A percentile compares a stretch with the other conserved stretches of the same genome.
Conservation (phyloP, 2,113 vertebrate species). For the Clarias batrachus region DNA sequence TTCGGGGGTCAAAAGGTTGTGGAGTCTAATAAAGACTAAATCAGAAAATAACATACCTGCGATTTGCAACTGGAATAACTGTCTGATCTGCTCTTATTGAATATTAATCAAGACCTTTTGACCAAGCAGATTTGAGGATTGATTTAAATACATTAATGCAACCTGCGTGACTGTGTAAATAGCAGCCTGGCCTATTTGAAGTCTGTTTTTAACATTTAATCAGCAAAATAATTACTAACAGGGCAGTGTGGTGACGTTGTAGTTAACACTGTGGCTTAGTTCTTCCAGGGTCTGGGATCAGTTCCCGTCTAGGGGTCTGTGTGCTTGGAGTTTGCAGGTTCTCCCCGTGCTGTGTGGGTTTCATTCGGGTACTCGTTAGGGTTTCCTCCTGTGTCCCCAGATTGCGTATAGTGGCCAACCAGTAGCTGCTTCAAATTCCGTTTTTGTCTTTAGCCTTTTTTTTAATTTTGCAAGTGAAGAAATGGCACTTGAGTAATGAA, state of each 20-base stretch:
- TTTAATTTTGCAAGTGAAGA: slow-evolving; percentile 16
- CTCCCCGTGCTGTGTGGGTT: no score
- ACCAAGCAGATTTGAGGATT: not conserved
- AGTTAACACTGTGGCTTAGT: no score
- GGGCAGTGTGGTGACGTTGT: no score
- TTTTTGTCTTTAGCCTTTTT: not conserved
- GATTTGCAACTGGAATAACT: not conserved
- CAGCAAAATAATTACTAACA: not conserved
- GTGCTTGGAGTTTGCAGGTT: no score
- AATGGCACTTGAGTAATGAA: slow-evolving; percentile 30
- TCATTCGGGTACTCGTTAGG: no score
- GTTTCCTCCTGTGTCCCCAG: no score
- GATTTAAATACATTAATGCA: not conserved
- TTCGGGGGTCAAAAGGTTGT: not conserved
- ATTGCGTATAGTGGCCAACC: not conserved
- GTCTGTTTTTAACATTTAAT: not conserved
- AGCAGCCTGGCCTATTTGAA: not conserved
- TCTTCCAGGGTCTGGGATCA: no score
- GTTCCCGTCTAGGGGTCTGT: no score
- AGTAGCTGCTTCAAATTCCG: slow-evolving; percentile 32
- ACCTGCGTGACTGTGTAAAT: not conserved
- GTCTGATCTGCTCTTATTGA: not conserved
- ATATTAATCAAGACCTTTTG: not conserved
- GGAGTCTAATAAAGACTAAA: not conserved
- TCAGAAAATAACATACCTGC: not conserved